Evolutionary conservation across 2,113 vertebrate genomes (phyloP).

Genomic region (Zingel zingel): DNA sequence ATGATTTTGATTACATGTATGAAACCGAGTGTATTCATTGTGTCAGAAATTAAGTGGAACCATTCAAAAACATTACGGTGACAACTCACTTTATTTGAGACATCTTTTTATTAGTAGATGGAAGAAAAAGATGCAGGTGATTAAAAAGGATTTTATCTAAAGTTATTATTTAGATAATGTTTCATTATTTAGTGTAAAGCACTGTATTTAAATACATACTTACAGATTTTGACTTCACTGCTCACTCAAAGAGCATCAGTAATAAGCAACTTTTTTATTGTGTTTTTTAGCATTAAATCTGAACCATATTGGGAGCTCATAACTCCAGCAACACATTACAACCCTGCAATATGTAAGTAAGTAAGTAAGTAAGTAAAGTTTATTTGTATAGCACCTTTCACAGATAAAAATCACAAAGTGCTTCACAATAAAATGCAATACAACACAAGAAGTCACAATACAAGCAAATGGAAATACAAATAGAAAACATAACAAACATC

Average conservation of each 20-base stretch:
- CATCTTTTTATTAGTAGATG: too few species aligned
- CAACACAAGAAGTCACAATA: too few species aligned
- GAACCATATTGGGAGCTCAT: not conserved
- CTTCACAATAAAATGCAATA: too few species aligned
- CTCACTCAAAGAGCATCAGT: not conserved
- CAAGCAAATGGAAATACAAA: too few species aligned
- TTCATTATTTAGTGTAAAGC: not conserved
- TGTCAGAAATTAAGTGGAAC: not conserved
- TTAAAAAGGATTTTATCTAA: not conserved
- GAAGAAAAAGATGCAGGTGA: not conserved
- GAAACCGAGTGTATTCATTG: not conserved
- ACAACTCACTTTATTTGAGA: not conserved
- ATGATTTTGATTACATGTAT: slow-evolving; percentile 17
- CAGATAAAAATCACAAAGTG: too few species aligned
- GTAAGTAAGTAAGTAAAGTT: too few species aligned
- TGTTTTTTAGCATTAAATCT: not conserved
- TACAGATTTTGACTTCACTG: not conserved
- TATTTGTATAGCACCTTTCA: too few species aligned
- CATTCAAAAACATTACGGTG: not conserved
- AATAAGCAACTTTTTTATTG: not conserved
- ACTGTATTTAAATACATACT: not conserved
- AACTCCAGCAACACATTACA: not conserved
- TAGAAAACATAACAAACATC: too few species aligned
- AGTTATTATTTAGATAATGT: not conserved
- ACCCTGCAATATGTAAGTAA: too few species aligned